A percentile compares a stretch with the other conserved stretches of the same genome.
phyloP scores from a whole-genome alignment of 2,797 vertebrate genomes.

The Catostomus latipinnis region DNA sequence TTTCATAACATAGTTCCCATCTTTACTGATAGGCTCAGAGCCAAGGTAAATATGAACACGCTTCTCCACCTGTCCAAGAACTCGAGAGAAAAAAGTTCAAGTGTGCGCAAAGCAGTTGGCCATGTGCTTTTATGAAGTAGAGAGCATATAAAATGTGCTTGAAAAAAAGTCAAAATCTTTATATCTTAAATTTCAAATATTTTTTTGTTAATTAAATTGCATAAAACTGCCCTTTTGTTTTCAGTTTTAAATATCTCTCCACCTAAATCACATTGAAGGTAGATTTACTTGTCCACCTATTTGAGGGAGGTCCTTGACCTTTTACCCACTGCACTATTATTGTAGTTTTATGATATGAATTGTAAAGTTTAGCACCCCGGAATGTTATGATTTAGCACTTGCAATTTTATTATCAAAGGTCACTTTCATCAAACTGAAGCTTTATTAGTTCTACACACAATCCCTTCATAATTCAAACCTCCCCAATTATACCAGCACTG shows the following conservation, averaged over 20 bases:
- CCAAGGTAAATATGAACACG: slow-evolving; percentile 77
- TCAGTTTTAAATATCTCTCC: not conserved
- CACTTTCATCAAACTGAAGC: slow-evolving; percentile 29
- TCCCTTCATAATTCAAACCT: slow-evolving; percentile 41
- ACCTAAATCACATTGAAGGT: slow-evolving; percentile 18
- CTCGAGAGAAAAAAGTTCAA: slow-evolving; percentile 39
- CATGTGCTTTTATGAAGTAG: slow-evolving; percentile 63
- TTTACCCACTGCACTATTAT: not conserved
- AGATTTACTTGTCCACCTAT: slow-evolving; percentile 27
- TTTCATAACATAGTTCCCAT: slow-evolving; percentile 74
- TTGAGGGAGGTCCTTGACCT: slow-evolving; percentile 38
- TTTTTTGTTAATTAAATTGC: too few relatives aligned
- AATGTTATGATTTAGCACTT: slow-evolving; percentile 47
- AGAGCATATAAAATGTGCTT: slow-evolving; percentile 48
- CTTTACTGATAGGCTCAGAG: slow-evolving; percentile 73
- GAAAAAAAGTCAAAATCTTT: not conserved
- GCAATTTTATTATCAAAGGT: slow-evolving; percentile 46
- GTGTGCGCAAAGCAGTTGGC: slow-evolving; percentile 63
- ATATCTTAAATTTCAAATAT: too few relatives aligned
- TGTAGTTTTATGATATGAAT: slow-evolving; percentile 2
- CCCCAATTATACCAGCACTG: slow-evolving; percentile 38
- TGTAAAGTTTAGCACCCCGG: slow-evolving; percentile 25
- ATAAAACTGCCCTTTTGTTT: not conserved
- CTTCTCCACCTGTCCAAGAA: slow-evolving; percentile 69
- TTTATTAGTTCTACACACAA: slow-evolving; percentile 43